Conservation (phyloP, 2,113 vertebrate species). For the Agapornis roseicollis region DNA sequence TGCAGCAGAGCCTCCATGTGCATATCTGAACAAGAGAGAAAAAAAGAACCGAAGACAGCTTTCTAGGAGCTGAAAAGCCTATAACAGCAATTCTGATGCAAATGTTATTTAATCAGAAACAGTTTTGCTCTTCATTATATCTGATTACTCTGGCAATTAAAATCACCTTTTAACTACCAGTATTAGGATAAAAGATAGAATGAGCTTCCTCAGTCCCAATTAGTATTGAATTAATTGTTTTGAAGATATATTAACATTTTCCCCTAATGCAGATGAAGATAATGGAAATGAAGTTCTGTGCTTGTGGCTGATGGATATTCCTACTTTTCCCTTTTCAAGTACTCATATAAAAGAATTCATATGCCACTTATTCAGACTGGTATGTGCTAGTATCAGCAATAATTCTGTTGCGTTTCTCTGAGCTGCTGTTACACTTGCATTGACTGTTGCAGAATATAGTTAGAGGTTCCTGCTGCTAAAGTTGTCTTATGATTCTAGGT, state of each 20-base stretch:
- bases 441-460: not conserved
- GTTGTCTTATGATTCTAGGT: not conserved
- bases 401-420: not conserved
- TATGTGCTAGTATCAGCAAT: not conserved
- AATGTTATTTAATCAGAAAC: slow-evolving; percentile 75
- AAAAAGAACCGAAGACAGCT: not conserved
- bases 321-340: not conserved
- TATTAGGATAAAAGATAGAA: slow-evolving; percentile 37
- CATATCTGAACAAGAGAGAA: not conserved
- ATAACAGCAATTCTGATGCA: slow-evolving; percentile 43
- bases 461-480: not conserved
- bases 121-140: slow-evolving; percentile 70
- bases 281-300: slow-evolving; percentile 28
- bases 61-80: slow-evolving; percentile 38
- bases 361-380: not conserved
- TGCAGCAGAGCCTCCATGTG: not conserved
- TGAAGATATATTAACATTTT: slow-evolving; percentile 43
- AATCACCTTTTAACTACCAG: slow-evolving; percentile 66
- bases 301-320: slow-evolving; percentile 10
- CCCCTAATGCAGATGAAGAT: slow-evolving; percentile 20
- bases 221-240: slow-evolving; percentile 69
- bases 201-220: slow-evolving; percentile 58
- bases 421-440: not conserved
- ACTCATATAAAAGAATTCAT: not conserved
- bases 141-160: slow-evolving; percentile 71